These are phyloP conservation scores for Acrocera orbiculus DNA, from an alignment of 2,888 invertebrate species.

Conservation along the genomic window DNA sequence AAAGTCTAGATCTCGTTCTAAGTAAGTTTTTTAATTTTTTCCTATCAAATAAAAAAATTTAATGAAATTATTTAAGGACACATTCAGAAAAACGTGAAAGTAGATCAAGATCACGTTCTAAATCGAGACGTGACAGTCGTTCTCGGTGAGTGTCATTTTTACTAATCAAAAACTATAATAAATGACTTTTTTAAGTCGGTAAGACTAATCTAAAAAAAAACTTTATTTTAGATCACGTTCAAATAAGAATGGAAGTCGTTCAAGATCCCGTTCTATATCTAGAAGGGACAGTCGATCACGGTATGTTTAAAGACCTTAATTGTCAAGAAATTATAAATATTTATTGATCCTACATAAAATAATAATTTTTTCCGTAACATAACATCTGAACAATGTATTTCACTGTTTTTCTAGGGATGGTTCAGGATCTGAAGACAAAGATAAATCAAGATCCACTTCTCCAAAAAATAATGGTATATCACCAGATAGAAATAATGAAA, in stretches of 20 bases:
- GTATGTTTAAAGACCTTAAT: slow-evolving; percentile 16
- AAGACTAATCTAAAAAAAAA: too few species aligned
- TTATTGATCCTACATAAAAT: too few species aligned
- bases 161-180: too few species aligned
- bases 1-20: slow-evolving; percentile 56
- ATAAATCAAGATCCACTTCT: slow-evolving; percentile 37
- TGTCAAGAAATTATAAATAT: too few species aligned
- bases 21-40: slow-evolving; percentile 39
- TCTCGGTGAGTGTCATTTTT: too few species aligned
- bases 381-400: slow-evolving; percentile 5
- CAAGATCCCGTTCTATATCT: too few species aligned
- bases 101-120: slow-evolving; percentile 28
- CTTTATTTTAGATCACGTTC: slow-evolving; percentile 33
- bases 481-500: slow-evolving; percentile 33
- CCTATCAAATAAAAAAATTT: not conserved
- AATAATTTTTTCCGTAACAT: too few species aligned
- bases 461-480: slow-evolving; percentile 35
- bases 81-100: slow-evolving; percentile 34
- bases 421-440: slow-evolving; percentile 52
- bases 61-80: slow-evolving; percentile 19
- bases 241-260: too few species aligned
- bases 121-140: slow-evolving; percentile 29
- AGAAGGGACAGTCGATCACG: slow-evolving; percentile 36
- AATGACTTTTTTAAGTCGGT: too few species aligned
- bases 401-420: slow-evolving; percentile 33